These are phyloP conservation scores for Nothocercus julius DNA, from an alignment of 2,113 vertebrate species.

Conservation along the genomic window DNA sequence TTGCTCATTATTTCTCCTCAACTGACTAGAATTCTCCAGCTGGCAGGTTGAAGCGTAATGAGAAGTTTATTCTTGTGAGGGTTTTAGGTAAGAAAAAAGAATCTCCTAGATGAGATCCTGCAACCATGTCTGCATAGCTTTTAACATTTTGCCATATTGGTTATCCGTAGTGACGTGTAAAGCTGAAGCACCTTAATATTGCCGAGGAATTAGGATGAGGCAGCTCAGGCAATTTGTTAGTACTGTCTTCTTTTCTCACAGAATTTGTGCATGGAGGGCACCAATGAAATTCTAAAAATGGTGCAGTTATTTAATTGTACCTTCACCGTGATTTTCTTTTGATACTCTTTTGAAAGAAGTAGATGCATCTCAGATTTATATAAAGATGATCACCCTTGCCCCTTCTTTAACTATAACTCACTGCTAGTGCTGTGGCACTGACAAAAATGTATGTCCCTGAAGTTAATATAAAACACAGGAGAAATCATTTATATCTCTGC, in stretches of 20 bases:
- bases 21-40: slow-evolving; percentile 42
- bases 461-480: not conserved
- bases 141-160: slow-evolving; percentile 49
- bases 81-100: slow-evolving; percentile 41
- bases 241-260: not conserved
- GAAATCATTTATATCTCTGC: not conserved
- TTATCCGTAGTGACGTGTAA: slow-evolving; percentile 40
- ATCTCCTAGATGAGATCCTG: slow-evolving; percentile 57
- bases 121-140: slow-evolving; percentile 39
- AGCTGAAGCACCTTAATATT: slow-evolving; percentile 42
- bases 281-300: not conserved
- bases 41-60: slow-evolving; percentile 60
- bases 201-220: slow-evolving; percentile 41
- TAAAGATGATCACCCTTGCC: not conserved
- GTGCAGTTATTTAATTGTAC: not conserved
- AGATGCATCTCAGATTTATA: not conserved
- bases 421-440: not conserved
- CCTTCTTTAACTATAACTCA: not conserved
- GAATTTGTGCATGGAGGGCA: not conserved
- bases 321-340: not conserved
- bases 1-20: slow-evolving; percentile 45
- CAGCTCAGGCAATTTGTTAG: slow-evolving; percentile 33
- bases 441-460: not conserved
- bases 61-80: slow-evolving; percentile 55
- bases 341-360: not conserved